Evolutionary conservation across 2,888 invertebrate species (phyloP), one percentile per base, ranked within the genome.

Genomic region (Leptopilina myrica): DNA sequence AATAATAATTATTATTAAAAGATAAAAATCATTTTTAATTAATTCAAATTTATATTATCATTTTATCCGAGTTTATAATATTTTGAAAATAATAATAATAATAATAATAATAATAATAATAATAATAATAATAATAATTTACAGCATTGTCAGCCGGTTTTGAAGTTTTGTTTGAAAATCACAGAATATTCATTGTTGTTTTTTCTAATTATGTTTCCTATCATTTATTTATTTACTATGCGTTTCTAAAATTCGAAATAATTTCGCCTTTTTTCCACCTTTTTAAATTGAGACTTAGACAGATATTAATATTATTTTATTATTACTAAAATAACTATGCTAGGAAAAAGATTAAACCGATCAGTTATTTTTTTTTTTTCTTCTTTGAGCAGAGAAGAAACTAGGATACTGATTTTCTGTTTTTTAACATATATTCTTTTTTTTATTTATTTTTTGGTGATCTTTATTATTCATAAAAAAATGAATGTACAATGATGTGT

Each of bases 381-480:
- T 73, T 73, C 73, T 73, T 43, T 56, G 73, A 73, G 73, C 73
- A 56, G 69, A 56, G 56, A 73, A 73, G 40, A 56, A 73, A 73
- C 73, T 26, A 73, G 56, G 33, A 73, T 73, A 73, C 56, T 56
- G 73, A 56, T 73, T 53, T 56, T 73, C 14, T 56, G 2, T 56
- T 62, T 20, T 62, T 20, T 62, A 62, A 49, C 20, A 62, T 62
- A 62, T 62, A 62, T 7, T 20, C 15, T 59, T 59, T 59, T 59
- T 62, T 20, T 3, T 62, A 2, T 62, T 62, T 62, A 33, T 73
- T 73, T 76, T 83, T 82, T 86, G 81, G 79, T 73, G 80, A 79
- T 78, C 84, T 89, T 88, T 88, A 89, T 89, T 89, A 89, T 89
- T 89, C 89, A 87, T 87, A 87, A 86, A 88, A 87, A 86, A 87